These are phyloP conservation scores for Aporrectodea caliginosa DNA, from an alignment of 1,140 invertebrate genomes.

Conservation along the genomic window DNA sequence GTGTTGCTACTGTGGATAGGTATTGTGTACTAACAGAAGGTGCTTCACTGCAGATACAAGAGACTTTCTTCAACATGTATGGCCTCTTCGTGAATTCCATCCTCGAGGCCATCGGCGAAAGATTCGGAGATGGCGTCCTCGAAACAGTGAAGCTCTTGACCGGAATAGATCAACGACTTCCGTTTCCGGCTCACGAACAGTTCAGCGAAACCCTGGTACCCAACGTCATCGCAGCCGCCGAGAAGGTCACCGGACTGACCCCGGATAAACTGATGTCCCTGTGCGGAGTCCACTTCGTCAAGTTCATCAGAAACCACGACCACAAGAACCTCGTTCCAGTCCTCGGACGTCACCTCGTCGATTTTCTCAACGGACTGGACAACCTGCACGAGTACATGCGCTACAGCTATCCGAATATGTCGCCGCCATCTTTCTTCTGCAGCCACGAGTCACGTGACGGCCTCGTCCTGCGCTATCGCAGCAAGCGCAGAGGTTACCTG, in stretches of 20 bases:
- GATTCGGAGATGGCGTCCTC: not conserved
- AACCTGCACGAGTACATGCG: conserved; percentile 81
- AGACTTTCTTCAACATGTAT: conserved; percentile 3
- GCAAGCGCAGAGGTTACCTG: conserved; percentile 81
- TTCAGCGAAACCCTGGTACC: conserved; percentile 74
- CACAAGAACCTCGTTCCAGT: conserved; percentile 69
- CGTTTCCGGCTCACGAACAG: conserved; percentile 60
- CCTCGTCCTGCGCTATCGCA: conserved; percentile 76
- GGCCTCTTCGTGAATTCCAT: conserved; percentile 10
- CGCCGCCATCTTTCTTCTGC: conserved; percentile 87
- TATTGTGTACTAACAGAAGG: not conserved
- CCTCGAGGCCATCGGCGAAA: conserved; percentile 4
- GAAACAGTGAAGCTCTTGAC: not conserved
- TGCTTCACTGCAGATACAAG: not conserved
- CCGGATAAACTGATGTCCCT: conserved; percentile 20
- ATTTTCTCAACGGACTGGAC: conserved; percentile 88
- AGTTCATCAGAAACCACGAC: conserved; percentile 35
- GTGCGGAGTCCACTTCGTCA: conserved; percentile 32
- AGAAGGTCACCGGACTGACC: conserved; percentile 35
- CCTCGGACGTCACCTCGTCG: conserved; percentile 80
- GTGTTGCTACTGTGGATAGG: not conserved
- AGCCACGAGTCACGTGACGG: conserved; percentile 72
- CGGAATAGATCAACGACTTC: conserved; percentile 12
- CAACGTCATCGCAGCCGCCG: conserved; percentile 67
- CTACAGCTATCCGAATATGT: conserved; percentile 81